Evolutionary conservation across 2,888 invertebrate genomes (phyloP), one percentile per base, ranked within the genome.

Genomic region (Bhutanitis thaidina): DNA sequence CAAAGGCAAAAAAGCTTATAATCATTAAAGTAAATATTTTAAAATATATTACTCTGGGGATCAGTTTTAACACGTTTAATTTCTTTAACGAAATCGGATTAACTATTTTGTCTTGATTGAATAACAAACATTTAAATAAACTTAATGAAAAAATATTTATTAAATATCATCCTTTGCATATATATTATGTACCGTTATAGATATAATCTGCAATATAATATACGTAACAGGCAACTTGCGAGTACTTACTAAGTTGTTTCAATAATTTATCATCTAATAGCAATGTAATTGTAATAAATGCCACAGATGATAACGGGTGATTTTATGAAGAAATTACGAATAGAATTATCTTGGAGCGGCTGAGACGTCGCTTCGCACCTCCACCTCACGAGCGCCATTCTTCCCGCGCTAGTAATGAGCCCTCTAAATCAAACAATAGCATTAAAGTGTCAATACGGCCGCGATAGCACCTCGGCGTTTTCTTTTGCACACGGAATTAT

Each of bases 361-460:
- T 60, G 61, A 59, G 55, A 58, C 63, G 62, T 62, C 64, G 68
- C 70, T 71, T 73, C 69, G 66, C 78, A 74, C 70, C 74, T 76
- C 65, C 62, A 54, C 52, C 73, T 75, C 82, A 80, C 79, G 85
- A 80, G 60, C 69, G 68, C 74, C 67, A 76, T 79, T 79, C 80
- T 82, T 84, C 84, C 75, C 76, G 77, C 74, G 71, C 64, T 60
- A 53, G 74, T 89, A 88, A 88, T 89, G 89, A 88, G 83, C 73
- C 71, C 84, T 80, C 77, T 89, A 89, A 87, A 89, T 88, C 89
- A 89, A 88, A 89, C 88, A 88, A 89, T 87, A 81, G 87, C 85
- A 89, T 89, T 89, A 89, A 84, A 79, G 87, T 89, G 89, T 89
- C 89, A 88, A 87, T 89, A 81, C 71, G 58, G 71, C 69, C 79